Percentiles rank a stretch among this genome's conserved stretches.
phyloP scores from a whole-genome alignment of 2,113 vertebrate genomes.

The Hydrochoerus hydrochaeris region DNA sequence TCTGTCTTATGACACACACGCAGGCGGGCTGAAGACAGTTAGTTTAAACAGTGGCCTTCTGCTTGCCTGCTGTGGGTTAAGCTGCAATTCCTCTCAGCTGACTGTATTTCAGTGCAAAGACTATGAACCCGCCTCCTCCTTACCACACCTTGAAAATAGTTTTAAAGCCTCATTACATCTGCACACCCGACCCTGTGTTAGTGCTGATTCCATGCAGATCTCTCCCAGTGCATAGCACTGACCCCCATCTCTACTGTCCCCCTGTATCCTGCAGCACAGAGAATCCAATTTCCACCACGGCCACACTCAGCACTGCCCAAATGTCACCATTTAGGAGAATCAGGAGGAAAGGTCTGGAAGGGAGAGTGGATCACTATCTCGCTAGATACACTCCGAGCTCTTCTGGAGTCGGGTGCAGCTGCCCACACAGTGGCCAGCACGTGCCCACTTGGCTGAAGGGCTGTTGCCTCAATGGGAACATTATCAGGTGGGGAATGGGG shows the following conservation, averaged over 20 bases:
- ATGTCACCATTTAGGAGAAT: background rate
- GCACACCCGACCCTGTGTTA: background rate
- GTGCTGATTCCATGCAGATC: accelerated
- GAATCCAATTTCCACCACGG: background rate
- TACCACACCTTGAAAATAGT: background rate
- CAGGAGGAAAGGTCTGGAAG: background rate
- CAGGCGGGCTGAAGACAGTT: background rate
- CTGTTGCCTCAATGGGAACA: background rate
- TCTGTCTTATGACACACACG: background rate
- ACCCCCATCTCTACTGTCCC: background rate
- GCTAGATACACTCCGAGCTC: background rate
- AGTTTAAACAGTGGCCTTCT: background rate
- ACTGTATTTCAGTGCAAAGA: background rate
- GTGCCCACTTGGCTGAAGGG: background rate
- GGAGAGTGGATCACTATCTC: background rate
- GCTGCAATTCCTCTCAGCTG: background rate
- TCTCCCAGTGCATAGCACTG: accelerated
- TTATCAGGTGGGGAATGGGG: background rate
- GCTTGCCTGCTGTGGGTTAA: background rate
- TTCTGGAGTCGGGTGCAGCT: background rate
- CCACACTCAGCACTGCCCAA: background rate
- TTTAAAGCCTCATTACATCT: background rate
- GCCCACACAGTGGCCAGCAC: background rate
- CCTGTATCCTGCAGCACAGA: background rate
- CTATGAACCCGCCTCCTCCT: background rate